These are phyloP conservation scores for Frankliniella fusca DNA, from an alignment of 2,888 invertebrate genomes.

Conservation along the genomic window DNA sequence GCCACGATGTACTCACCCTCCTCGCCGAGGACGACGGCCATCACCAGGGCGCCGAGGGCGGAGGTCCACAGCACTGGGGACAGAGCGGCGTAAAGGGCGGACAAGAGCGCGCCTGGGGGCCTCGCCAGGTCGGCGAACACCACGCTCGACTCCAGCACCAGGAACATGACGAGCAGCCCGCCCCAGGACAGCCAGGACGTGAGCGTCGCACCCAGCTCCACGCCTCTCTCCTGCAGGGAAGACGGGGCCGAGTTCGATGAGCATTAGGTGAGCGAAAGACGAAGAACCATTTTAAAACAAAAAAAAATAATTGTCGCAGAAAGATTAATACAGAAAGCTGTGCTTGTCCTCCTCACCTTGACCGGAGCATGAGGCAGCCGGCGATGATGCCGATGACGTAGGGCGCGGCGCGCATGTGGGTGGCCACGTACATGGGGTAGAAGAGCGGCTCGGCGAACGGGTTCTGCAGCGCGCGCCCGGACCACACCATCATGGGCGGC, in stretches of 20 bases:
- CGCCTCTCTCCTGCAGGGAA: background rate
- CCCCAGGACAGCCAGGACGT: background rate
- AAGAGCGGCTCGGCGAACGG: slow-evolving; percentile 2
- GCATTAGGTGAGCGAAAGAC: too few relatives aligned
- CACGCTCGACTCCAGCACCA: background rate
- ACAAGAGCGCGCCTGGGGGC: background rate
- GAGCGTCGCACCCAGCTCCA: background rate
- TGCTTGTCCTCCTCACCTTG: background rate
- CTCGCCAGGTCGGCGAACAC: background rate
- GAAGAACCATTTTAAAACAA: too few relatives aligned
- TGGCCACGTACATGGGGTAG: slow-evolving; percentile 14
- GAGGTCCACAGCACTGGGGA: background rate
- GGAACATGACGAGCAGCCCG: background rate
- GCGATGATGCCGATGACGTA: background rate
- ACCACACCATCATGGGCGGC: slow-evolving; percentile 11
- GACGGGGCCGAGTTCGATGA: background rate
- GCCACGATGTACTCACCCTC: background rate
- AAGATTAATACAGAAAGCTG: too few relatives aligned
- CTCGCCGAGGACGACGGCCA: background rate
- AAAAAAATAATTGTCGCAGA: too few relatives aligned
- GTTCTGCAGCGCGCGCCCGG: slow-evolving; percentile 12
- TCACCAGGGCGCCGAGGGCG: background rate
- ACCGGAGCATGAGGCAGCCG: background rate
- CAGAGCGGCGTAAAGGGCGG: background rate
- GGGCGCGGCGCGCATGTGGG: slow-evolving; percentile 3